phyloP scores from a whole-genome alignment of 2,113 vertebrate genomes.

The Malurus elegans region DNA sequence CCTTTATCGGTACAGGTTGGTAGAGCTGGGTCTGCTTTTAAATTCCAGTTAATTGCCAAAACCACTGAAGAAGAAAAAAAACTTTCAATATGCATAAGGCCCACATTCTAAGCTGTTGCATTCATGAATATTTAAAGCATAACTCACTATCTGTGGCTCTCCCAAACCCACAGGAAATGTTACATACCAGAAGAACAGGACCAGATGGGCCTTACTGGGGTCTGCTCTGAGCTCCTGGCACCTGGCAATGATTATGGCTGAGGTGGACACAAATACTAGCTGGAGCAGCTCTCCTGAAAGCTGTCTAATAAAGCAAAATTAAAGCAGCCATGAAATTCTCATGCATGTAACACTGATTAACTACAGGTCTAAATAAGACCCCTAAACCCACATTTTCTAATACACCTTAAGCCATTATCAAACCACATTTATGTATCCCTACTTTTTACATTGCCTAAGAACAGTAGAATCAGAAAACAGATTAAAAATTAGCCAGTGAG shows the following conservation, averaged over 20 bases:
- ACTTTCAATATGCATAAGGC: not conserved
- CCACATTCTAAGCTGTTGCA: not conserved
- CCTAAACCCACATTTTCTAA: conserved; percentile 36
- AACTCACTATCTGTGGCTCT: not conserved
- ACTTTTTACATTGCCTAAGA: conserved; percentile 54
- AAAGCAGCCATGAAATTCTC: not conserved
- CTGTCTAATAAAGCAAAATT: conserved; percentile 23
- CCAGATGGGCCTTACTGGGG: not conserved
- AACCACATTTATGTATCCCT: not conserved
- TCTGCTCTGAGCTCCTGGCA: conserved; percentile 7
- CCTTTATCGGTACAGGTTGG: not conserved
- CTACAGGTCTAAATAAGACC: conserved; percentile 52
- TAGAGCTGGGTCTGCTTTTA: not conserved
- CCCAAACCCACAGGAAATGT: not conserved
- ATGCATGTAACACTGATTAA: conserved; percentile 50
- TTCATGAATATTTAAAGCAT: not conserved
- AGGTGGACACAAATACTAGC: not conserved
- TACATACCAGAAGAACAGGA: not conserved
- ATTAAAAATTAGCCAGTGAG: conserved; percentile 75
- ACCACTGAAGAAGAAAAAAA: not conserved
- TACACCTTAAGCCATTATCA: conserved; percentile 41
- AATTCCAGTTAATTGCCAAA: not conserved
- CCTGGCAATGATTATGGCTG: not conserved
- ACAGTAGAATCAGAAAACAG: conserved; percentile 68
- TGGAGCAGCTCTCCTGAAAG: conserved; percentile 21